Evolutionary conservation across 2,113 vertebrate species (phyloP).

Genomic region (Zeus faber): DNA sequence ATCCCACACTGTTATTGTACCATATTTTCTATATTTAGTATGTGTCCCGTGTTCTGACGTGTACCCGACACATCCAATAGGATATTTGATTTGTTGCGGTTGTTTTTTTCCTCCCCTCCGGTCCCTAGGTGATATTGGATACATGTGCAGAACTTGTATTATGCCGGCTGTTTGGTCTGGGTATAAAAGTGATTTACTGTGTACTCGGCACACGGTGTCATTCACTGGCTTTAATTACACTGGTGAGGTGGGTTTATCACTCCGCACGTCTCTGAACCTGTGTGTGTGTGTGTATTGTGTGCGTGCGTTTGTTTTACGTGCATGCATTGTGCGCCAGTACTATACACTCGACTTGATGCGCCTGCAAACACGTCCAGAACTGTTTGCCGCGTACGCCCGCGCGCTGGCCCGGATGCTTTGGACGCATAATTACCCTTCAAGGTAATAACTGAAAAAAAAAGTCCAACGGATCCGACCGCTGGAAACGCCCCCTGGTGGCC

Average conservation of each 20-base stretch:
- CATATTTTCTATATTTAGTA: slow-evolving; percentile 74
- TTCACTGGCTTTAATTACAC: slow-evolving; percentile 72
- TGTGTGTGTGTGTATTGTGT: slow-evolving; percentile 14
- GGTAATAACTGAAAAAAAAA: not conserved
- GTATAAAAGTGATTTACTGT: slow-evolving; percentile 80
- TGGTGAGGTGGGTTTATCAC: slow-evolving; percentile 68
- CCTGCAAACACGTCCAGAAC: too few species aligned
- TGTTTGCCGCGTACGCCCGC: too few species aligned
- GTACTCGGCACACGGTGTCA: slow-evolving; percentile 70
- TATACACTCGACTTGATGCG: not conserved
- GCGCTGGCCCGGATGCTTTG: too few species aligned
- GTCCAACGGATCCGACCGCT: not conserved
- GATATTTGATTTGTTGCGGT: slow-evolving; percentile 67
- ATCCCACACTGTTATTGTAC: slow-evolving; percentile 60
- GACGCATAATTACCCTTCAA: slow-evolving; percentile 8
- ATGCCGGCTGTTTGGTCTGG: slow-evolving; percentile 71
- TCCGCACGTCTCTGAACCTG: slow-evolving; percentile 21
- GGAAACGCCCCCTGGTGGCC: too few species aligned
- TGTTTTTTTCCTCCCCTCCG: slow-evolving; percentile 22
- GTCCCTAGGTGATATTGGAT: slow-evolving; percentile 68
- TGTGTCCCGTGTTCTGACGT: slow-evolving; percentile 69
- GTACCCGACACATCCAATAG: slow-evolving; percentile 68
- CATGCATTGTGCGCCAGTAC: not conserved
- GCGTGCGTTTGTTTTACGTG: not conserved
- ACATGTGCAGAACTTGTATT: slow-evolving; percentile 64